Evolutionary conservation across 35 echinoderm and acorn worm genomes (phyloP), one percentile per base, ranked within the genome.

Genomic region (Apostichopus parvimensis): DNA sequence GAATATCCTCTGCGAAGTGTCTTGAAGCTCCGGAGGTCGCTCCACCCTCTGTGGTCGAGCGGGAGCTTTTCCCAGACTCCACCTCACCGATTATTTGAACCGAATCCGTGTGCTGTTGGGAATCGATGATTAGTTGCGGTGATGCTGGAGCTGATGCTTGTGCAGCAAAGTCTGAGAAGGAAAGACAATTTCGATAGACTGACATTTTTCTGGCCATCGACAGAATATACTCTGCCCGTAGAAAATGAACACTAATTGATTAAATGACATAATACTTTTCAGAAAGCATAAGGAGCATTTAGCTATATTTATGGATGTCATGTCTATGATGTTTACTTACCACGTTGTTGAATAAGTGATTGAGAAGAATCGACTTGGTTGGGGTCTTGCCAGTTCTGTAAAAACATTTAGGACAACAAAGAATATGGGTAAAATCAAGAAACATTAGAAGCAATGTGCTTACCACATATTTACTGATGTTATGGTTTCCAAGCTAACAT

Each of bases 351-450:
- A 11, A 14, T 68, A 18, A 54, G 13, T 1, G 78, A 80, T 54
- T 80, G 78, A 5, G 85, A 87, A 26, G 85, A 87, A 26, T 87
- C 85, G 4, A 52, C 57, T 15, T 87, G 85, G 57, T 87, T 66
- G 24, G 85, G 57, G 9, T 87, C 85, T 26, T 87, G 85, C 85
- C 85, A 87, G 25, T 87, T 87, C 85, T 87, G 57, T 6, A 22
- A 6, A 6, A 45, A 45, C 28, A 45, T 45, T 45, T 45, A 45
- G 34, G 59, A 87, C 12, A 66, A 66, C 18, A 45, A 87, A 9
- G 64, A n/a, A 14, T 87, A 34, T 65, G 11, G 22, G 34, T 45
- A 4, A 45, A 45, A 45, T 45, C 1, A 45, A 4, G 34, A 45
- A 45, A 45, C 34, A 45, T 45, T 45, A 45, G 34, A 45, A 45